Percentiles rank a stretch among this genome's conserved stretches.
These are phyloP conservation scores for Tautogolabrus adspersus DNA, from an alignment of 2,113 vertebrate genomes.

Conservation along the genomic window DNA sequence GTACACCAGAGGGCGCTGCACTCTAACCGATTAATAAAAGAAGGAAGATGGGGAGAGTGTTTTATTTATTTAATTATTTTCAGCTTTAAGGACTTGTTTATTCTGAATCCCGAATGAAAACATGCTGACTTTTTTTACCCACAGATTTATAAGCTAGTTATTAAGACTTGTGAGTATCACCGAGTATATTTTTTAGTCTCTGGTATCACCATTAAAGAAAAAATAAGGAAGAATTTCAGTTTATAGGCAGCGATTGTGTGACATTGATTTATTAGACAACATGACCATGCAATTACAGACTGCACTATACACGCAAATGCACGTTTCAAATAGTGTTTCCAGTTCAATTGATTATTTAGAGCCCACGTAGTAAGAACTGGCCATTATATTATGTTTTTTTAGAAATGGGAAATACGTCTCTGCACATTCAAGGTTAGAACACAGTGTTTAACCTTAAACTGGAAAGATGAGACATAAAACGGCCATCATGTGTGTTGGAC, in stretches of 20 bases:
- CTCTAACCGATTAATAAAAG: constrained; percentile 20
- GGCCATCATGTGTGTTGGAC: too few relatives aligned
- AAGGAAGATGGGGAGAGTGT: not conserved
- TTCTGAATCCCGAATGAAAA: not conserved
- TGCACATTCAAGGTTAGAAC: not conserved
- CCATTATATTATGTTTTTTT: not conserved
- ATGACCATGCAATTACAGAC: too few relatives aligned
- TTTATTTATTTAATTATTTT: not conserved
- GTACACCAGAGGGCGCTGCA: constrained; percentile 50
- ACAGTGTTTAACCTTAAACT: not conserved
- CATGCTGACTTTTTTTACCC: not conserved
- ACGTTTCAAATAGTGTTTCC: not conserved
- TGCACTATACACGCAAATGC: too few relatives aligned
- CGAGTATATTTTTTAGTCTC: not conserved
- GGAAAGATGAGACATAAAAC: too few relatives aligned
- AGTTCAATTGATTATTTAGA: too few relatives aligned
- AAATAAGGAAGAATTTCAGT: not conserved
- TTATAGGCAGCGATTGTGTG: not conserved
- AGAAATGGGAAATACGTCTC: not conserved
- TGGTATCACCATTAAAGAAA: not conserved
- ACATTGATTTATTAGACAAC: too few relatives aligned
- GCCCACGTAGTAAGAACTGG: not conserved
- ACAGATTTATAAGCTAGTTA: not conserved
- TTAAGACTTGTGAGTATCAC: not conserved
- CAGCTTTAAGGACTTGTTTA: not conserved